These are phyloP conservation scores for Gymnocephalus cernua DNA, from an alignment of 2,113 vertebrate species.

Conservation along the genomic window DNA sequence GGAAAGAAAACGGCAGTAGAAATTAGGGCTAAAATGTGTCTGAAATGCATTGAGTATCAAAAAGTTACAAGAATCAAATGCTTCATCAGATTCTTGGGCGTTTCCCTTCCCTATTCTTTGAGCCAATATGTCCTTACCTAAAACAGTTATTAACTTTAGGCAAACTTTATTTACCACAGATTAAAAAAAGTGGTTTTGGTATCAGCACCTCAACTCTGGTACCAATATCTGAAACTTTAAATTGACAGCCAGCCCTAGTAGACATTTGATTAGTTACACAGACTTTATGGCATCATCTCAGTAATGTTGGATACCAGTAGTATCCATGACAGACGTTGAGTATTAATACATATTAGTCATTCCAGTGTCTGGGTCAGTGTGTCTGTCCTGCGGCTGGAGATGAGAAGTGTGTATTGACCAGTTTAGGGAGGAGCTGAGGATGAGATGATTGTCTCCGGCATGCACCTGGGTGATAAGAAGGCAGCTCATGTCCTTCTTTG, in stretches of 20 bases:
- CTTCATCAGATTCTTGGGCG: too few relatives aligned
- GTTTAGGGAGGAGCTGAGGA: conserved; percentile 76
- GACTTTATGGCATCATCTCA: conserved; percentile 3
- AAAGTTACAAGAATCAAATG: background rate
- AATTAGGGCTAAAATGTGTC: background rate
- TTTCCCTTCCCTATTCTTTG: background rate
- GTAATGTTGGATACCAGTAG: conserved; percentile 6
- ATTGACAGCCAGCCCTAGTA: background rate
- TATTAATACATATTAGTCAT: conserved; percentile 44
- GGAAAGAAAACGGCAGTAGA: background rate
- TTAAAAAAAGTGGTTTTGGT: background rate
- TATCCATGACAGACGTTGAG: conserved; percentile 34
- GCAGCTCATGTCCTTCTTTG: conserved; percentile 82
- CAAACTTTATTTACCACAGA: background rate
- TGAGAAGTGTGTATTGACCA: conserved; percentile 73
- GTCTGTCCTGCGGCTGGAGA: conserved; percentile 49
- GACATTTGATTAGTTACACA: background rate
- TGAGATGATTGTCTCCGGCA: conserved; percentile 80
- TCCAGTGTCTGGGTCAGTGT: conserved; percentile 69
- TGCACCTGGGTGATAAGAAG: conserved; percentile 78
- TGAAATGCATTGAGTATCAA: background rate
- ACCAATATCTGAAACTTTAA: background rate
- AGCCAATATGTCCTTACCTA: background rate
- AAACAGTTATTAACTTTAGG: background rate
- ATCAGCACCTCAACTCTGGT: background rate